Percentiles rank a stretch among this genome's conserved stretches.
Evolutionary conservation across 2,797 vertebrate genomes (phyloP).

Genomic region (Chelonia mydas): DNA sequence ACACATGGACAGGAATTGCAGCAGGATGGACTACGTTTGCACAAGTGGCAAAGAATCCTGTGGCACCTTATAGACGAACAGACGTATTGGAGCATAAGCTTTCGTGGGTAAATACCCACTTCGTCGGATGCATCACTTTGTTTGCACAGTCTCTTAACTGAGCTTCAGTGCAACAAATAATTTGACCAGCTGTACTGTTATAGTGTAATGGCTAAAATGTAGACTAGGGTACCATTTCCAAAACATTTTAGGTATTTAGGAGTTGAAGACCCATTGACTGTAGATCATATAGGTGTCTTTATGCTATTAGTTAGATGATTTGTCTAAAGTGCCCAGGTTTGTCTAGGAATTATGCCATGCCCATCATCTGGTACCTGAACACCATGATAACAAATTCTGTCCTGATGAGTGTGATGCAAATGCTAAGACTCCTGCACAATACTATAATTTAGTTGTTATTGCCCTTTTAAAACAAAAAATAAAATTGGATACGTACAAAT

Average conservation of each 20-base stretch:
- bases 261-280: background rate
- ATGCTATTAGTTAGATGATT: background rate
- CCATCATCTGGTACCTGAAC: background rate
- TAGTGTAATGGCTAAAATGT: rapidly evolving
- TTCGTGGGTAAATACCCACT: too few relatives aligned
- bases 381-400: background rate
- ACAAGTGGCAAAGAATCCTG: too few relatives aligned
- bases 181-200: background rate
- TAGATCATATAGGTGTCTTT: background rate
- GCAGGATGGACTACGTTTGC: background rate
- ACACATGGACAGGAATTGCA: background rate
- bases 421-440: background rate
- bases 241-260: background rate
- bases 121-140: too few relatives aligned
- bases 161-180: background rate
- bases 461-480: background rate
- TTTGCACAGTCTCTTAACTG: too few relatives aligned
- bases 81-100: too few relatives aligned
- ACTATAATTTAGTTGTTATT: background rate
- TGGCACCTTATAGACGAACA: too few relatives aligned
- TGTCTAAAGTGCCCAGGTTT: background rate
- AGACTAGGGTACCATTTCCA: background rate
- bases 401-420: background rate
- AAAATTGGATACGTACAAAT: background rate
- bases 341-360: background rate